A percentile compares a stretch with the other conserved stretches of the same genome.
These are phyloP conservation scores for Palaemon carinicauda DNA, from an alignment of 1,140 invertebrate species.

Conservation along the genomic window DNA sequence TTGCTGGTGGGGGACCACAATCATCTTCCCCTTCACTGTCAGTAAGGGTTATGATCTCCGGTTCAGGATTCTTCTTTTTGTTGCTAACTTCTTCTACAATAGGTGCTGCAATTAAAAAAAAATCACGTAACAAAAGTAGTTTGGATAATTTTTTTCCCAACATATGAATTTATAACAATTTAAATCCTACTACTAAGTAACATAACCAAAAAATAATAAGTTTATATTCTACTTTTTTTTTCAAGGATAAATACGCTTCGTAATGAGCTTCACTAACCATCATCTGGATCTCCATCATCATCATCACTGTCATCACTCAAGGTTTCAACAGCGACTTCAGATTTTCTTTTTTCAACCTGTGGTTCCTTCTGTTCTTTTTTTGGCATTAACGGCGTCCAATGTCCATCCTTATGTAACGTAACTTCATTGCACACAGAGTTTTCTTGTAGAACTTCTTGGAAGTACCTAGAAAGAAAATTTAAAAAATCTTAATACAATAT, in stretches of 20 bases:
- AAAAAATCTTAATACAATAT: neutral
- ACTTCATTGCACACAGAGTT: slow-evolving; percentile 75
- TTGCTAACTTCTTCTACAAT: slow-evolving; percentile 56
- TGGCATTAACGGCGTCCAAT: slow-evolving; percentile 80
- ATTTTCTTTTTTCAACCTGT: slow-evolving; percentile 61
- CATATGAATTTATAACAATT: neutral
- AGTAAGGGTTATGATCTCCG: slow-evolving; percentile 52
- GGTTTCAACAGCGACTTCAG: slow-evolving; percentile 61
- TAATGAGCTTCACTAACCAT: neutral
- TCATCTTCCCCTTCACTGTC: slow-evolving; percentile 55
- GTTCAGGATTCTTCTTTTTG: slow-evolving; percentile 39
- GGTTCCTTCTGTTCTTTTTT: slow-evolving; percentile 63
- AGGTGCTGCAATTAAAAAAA: slow-evolving; percentile 27
- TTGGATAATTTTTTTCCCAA: too few relatives aligned
- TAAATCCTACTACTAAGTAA: neutral
- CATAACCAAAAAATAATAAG: too few relatives aligned
- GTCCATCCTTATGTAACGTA: slow-evolving; percentile 86
- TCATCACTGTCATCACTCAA: slow-evolving; percentile 62
- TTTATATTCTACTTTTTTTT: too few relatives aligned
- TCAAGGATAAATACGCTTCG: too few relatives aligned
- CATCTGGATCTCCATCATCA: slow-evolving; percentile 25
- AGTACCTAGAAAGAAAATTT: slow-evolving; percentile 71
- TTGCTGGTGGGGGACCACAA: slow-evolving; percentile 38
- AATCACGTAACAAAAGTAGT: neutral
- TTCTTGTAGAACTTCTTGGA: slow-evolving; percentile 80